Evolutionary conservation across 2,888 invertebrate genomes (phyloP).

Genomic region (Philopedon plagiatum): DNA sequence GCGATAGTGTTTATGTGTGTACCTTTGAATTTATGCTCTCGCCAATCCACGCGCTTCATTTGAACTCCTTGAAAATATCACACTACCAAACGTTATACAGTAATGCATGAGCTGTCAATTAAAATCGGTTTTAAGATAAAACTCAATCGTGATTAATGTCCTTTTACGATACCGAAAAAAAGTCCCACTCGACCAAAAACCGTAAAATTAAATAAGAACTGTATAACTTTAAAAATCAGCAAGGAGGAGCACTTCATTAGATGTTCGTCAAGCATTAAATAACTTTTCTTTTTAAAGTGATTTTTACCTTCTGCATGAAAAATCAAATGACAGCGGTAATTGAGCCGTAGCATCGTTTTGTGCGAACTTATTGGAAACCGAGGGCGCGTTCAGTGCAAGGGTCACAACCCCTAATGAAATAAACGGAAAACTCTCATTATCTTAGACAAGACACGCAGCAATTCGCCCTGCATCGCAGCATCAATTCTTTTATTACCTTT

Average conservation of each 20-base stretch:
- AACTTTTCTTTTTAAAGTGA: constrained; percentile 12
- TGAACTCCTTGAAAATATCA: no score
- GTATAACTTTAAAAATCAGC: neutral
- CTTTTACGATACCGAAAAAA: no score
- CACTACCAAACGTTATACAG: no score
- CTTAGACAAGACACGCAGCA: constrained; percentile 52
- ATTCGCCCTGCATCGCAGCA: constrained; percentile 40
- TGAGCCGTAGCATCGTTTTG: constrained; percentile 42
- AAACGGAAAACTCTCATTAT: constrained; percentile 53
- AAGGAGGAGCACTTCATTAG: neutral
- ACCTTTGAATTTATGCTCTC: no score
- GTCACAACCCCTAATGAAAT: constrained; percentile 52
- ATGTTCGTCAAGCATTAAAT: constrained; percentile 12
- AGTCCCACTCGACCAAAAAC: no score
- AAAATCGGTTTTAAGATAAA: no score
- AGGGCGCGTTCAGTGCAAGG: constrained; percentile 43
- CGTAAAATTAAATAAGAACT: no score
- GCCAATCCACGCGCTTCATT: no score
- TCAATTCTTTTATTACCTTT: constrained; percentile 48
- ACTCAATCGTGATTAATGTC: no score
- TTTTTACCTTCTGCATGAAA: constrained; percentile 39
- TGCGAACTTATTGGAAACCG: constrained; percentile 43
- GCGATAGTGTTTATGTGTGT: no score
- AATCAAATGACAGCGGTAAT: constrained; percentile 40
- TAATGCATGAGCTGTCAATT: no score